A percentile compares a stretch with the other conserved stretches of the same genome.
Conservation (phyloP, 2,113 vertebrate genomes). For the Vombatus ursinus region DNA sequence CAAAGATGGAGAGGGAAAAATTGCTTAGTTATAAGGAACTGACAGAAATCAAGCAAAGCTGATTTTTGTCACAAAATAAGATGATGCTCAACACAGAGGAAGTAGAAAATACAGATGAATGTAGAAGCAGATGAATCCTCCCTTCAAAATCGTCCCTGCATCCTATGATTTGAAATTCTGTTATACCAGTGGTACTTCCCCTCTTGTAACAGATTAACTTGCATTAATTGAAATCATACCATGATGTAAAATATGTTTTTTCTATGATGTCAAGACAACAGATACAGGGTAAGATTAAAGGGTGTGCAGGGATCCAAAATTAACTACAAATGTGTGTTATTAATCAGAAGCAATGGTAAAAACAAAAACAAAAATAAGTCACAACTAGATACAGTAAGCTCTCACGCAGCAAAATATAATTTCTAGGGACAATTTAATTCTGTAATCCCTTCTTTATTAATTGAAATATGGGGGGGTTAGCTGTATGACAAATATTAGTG, state of each 20-base stretch:
- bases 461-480: conserved; percentile 62
- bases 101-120: neutral
- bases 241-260: conserved; percentile 62
- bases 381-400: conserved; percentile 43
- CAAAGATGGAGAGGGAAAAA: conserved; percentile 74
- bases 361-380: conserved; percentile 81
- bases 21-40: conserved; percentile 33
- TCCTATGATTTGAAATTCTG: neutral
- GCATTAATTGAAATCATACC: conserved; percentile 72
- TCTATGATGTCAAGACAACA: conserved; percentile 73
- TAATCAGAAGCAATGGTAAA: conserved; percentile 77
- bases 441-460: conserved; percentile 71
- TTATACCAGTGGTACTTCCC: conserved; percentile 35
- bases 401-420: conserved; percentile 72
- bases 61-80: neutral
- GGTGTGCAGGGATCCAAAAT: conserved; percentile 72
- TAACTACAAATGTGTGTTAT: conserved; percentile 79
- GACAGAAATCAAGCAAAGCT: conserved; percentile 46
- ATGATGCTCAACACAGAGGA: neutral
- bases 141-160: conserved; percentile 22
- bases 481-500: conserved; percentile 52
- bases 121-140: neutral
- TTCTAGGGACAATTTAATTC: conserved; percentile 75
- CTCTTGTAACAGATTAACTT: conserved; percentile 69
- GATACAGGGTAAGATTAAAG: conserved; percentile 74